A percentile compares a stretch with the other conserved stretches of the same genome.
Conservation (phyloP, 2,113 vertebrate genomes). For the Thinocorus orbignyianus region DNA sequence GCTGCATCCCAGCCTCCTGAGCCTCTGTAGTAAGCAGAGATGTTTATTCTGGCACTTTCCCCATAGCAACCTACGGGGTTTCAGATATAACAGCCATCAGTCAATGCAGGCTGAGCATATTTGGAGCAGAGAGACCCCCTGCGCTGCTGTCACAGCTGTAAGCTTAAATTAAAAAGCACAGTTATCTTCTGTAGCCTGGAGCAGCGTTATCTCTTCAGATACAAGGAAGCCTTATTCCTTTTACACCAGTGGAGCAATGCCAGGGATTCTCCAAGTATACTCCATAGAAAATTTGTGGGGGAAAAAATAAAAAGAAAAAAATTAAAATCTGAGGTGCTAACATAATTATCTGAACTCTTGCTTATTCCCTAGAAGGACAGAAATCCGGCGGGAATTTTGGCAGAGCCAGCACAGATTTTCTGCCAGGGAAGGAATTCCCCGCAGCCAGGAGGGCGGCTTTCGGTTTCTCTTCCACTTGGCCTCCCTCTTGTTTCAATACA, state of each 20-base stretch:
- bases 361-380: not conserved
- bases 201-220: not conserved
- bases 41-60: slow-evolving; percentile 11
- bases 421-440: not conserved
- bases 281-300: not conserved
- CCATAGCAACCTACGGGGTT: not conserved
- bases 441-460: not conserved
- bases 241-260: not conserved
- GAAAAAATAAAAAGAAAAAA: not conserved
- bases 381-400: not conserved
- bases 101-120: not conserved
- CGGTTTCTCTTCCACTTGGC: slow-evolving; percentile 1
- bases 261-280: not conserved
- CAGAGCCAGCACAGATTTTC: not conserved
- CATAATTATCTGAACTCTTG: not conserved
- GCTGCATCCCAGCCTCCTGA: not conserved
- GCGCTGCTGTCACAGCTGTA: slow-evolving; percentile 1
- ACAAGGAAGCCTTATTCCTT: not conserved
- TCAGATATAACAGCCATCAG: slow-evolving; percentile 3
- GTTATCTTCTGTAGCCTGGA: slow-evolving; percentile 23
- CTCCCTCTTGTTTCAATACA: not conserved
- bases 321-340: not conserved
- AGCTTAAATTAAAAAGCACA: slow-evolving; percentile 9
- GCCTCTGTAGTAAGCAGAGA: not conserved
- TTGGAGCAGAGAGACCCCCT: slow-evolving; percentile 14